Conservation (phyloP, 2,888 invertebrate species). For the Anthoptus insignis region DNA sequence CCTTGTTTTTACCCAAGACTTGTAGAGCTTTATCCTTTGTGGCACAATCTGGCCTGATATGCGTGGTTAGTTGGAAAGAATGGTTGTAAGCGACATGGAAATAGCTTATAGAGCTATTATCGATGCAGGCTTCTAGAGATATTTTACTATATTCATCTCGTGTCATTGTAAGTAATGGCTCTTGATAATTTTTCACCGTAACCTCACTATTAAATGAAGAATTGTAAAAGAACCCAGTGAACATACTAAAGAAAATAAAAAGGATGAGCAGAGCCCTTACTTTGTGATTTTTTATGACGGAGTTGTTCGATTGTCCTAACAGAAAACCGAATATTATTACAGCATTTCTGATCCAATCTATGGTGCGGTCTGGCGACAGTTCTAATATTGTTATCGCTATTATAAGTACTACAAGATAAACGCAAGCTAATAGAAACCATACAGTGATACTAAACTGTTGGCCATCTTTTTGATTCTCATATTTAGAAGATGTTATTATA, state of each 20-base stretch:
- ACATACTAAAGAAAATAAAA: neutral
- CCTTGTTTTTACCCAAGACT: neutral
- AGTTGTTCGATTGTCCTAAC: neutral
- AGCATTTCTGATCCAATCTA: neutral
- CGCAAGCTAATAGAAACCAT: neutral
- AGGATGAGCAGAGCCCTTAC: neutral
- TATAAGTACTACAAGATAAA: neutral
- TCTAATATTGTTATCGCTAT: neutral
- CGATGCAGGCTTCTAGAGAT: neutral
- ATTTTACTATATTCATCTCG: neutral
- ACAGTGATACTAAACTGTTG: neutral
- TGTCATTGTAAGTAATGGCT: neutral
- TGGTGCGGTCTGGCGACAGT: neutral
- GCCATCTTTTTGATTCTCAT: neutral
- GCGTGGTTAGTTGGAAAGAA: neutral
- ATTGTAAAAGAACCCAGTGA: neutral
- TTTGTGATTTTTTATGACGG: neutral
- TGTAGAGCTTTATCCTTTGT: neutral
- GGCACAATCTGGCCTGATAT: neutral
- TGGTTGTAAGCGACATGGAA: neutral
- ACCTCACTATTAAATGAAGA: neutral
- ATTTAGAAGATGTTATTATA: neutral
- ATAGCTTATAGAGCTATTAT: neutral
- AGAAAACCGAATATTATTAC: neutral
- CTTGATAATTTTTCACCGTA: neutral